A percentile compares a stretch with the other conserved stretches of the same genome.
Conservation (phyloP, 2,797 vertebrate genomes). For the Liasis olivaceus region DNA sequence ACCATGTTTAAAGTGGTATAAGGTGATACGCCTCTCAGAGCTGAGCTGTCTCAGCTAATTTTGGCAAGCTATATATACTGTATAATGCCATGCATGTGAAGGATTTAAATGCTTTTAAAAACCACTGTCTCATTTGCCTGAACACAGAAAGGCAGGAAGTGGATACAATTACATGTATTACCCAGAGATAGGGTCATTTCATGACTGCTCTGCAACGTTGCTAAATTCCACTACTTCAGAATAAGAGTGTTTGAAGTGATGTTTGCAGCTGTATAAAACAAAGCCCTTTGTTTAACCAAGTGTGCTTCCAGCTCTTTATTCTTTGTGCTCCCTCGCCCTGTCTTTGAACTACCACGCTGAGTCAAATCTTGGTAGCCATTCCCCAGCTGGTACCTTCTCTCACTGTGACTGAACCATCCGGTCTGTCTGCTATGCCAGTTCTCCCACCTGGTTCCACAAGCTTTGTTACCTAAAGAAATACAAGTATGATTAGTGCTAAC, state of each 20-base stretch:
- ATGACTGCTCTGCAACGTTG: neutral
- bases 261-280: neutral
- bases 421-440: neutral
- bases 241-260: neutral
- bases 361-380: neutral
- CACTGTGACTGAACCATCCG: neutral
- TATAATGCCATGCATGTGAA: slow-evolving; percentile 1
- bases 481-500: neutral
- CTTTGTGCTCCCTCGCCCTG: neutral
- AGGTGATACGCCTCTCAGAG: slow-evolving; percentile 27
- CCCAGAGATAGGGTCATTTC: neutral
- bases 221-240: neutral
- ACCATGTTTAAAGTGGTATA: slow-evolving; percentile 29
- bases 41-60: neutral
- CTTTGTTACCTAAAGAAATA: neutral
- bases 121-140: slow-evolving; percentile 24
- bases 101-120: slow-evolving; percentile 4
- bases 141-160: slow-evolving; percentile 1
- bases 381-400: neutral
- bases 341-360: neutral
- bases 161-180: slow-evolving; percentile 26
- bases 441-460: neutral
- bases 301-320: neutral
- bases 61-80: slow-evolving; percentile 12
- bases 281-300: neutral